A percentile compares a stretch with the other conserved stretches of the same genome.
Evolutionary conservation across 1,140 invertebrate genomes (phyloP).

Genomic region (Trypoxylus dichotomus): DNA sequence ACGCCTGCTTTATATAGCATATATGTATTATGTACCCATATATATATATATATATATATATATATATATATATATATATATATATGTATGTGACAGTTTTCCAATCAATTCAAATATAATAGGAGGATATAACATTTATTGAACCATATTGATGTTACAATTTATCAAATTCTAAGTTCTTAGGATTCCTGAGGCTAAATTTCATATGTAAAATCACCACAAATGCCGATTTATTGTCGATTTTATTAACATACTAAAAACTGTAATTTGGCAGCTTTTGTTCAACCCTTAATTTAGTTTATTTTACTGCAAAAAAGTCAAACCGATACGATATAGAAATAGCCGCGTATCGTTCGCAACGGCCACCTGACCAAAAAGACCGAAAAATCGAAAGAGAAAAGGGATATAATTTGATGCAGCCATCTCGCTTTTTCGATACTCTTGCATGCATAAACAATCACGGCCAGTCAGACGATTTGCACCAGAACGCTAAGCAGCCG

Average conservation of each 20-base stretch:
- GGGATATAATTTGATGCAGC: conserved; percentile 25
- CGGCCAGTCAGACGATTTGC: conserved; percentile 14
- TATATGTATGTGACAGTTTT: too few relatives aligned
- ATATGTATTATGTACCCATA: too few relatives aligned
- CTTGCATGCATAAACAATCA: conserved; percentile 29
- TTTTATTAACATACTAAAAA: conserved; percentile 32
- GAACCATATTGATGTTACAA: too few relatives aligned
- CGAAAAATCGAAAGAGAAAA: conserved; percentile 20
- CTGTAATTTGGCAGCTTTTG: conserved; percentile 26
- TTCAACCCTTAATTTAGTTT: conserved; percentile 30
- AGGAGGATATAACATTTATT: too few relatives aligned
- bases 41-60: too few relatives aligned
- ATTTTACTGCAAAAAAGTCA: not conserved
- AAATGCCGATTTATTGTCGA: conserved; percentile 19
- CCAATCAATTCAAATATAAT: too few relatives aligned
- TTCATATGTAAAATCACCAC: too few relatives aligned
- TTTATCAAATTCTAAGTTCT: too few relatives aligned
- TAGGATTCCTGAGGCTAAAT: too few relatives aligned
- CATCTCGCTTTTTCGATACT: conserved; percentile 19
- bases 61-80: too few relatives aligned
- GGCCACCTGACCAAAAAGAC: conserved; percentile 24
- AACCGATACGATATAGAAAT: not conserved
- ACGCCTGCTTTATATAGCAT: too few relatives aligned
- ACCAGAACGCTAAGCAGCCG: not conserved
- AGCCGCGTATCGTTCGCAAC: conserved; percentile 21